A percentile compares a stretch with the other conserved stretches of the same genome.
These are phyloP conservation scores for Sebastes trivittatus DNA, from an alignment of 2,797 vertebrate genomes.

Conservation along the genomic window DNA sequence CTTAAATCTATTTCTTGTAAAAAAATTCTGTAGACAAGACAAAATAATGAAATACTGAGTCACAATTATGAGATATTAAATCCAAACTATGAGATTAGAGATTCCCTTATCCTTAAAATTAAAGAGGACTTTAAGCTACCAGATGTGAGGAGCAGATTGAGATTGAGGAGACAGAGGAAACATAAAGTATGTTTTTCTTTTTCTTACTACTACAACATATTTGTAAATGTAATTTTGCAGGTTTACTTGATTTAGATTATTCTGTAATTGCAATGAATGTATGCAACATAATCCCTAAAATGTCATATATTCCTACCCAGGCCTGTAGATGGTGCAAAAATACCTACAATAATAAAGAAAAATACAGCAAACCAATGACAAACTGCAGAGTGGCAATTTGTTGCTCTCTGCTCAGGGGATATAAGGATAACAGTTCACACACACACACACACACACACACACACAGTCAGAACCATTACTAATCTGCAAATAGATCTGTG, in stretches of 20 bases:
- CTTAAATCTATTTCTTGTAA: too few relatives aligned
- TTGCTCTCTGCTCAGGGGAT: conserved; percentile 19
- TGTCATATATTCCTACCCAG: neutral
- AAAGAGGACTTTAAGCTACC: neutral
- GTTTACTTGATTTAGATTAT: neutral
- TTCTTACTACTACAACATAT: neutral
- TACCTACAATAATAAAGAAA: neutral
- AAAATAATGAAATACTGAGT: too few relatives aligned
- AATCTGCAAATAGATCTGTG: conserved; percentile 72
- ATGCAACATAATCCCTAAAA: neutral
- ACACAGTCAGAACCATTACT: conserved; percentile 48
- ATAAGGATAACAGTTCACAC: conserved; percentile 14
- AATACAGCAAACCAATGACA: neutral
- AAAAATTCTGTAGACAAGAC: too few relatives aligned
- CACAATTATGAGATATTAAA: too few relatives aligned
- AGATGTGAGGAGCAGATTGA: neutral
- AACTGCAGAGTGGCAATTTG: conserved; percentile 25
- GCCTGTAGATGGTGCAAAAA: conserved; percentile 47
- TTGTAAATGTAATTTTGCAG: neutral
- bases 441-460: conserved; percentile 10
- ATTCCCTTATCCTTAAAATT: neutral
- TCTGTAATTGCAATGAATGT: neutral
- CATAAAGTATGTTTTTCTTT: neutral
- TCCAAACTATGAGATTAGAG: too few relatives aligned
- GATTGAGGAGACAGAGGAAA: neutral